These are phyloP conservation scores for Danio tinwini DNA, from an alignment of 2,797 vertebrate species.

Conservation along the genomic window DNA sequence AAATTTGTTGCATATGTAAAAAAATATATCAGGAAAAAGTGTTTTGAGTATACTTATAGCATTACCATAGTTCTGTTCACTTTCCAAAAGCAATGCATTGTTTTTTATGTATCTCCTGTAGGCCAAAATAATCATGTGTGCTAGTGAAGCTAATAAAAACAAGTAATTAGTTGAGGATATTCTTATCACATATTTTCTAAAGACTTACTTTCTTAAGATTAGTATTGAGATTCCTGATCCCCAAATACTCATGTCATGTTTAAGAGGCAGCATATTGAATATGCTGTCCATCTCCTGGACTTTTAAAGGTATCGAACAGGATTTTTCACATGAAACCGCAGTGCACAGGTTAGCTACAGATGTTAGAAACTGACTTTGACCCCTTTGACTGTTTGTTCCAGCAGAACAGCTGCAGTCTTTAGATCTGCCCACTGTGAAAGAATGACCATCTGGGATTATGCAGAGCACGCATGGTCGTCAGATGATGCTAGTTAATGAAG, in stretches of 20 bases:
- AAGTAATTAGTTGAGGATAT: background rate
- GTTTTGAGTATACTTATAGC: too few species aligned
- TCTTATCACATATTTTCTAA: background rate
- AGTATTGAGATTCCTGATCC: background rate
- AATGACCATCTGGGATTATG: conserved; percentile 72
- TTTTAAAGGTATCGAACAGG: conserved; percentile 67
- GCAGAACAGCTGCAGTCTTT: conserved; percentile 76
- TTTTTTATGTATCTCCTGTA: too few species aligned
- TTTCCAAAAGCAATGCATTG: too few species aligned
- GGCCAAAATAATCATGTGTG: too few species aligned
- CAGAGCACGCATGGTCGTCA: conserved; percentile 62
- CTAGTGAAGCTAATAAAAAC: too few species aligned
- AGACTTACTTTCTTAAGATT: too few species aligned
- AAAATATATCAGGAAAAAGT: too few species aligned
- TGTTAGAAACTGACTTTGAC: conserved; percentile 70
- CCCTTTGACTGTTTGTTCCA: conserved; percentile 74
- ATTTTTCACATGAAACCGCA: conserved; percentile 63
- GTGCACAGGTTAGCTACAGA: conserved; percentile 74
- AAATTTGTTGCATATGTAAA: too few species aligned
- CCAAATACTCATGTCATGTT: background rate
- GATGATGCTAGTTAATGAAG: conserved; percentile 66
- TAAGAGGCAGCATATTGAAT: background rate
- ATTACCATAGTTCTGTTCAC: too few species aligned
- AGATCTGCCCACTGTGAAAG: conserved; percentile 57
- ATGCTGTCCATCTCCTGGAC: conserved; percentile 25